A percentile compares a stretch with the other conserved stretches of the same genome.
Evolutionary conservation across 2,888 invertebrate genomes (phyloP).

Genomic region (Epirrita christyi): DNA sequence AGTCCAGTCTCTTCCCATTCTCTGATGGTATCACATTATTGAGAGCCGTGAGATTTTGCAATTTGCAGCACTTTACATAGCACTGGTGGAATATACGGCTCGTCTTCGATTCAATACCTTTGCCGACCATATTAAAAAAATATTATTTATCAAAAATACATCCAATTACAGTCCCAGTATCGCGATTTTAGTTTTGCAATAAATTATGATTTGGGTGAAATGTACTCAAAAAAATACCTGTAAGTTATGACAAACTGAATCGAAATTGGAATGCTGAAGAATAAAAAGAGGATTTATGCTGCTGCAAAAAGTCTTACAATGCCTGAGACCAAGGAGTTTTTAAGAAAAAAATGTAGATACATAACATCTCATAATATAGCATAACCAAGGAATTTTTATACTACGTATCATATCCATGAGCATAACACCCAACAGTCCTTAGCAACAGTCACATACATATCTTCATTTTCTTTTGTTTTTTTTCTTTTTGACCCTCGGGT

Average conservation of each 20-base stretch:
- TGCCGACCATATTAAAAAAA: slow-evolving; percentile 70
- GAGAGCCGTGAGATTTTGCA: slow-evolving; percentile 75
- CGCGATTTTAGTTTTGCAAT: slow-evolving; percentile 46
- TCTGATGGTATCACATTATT: slow-evolving; percentile 70
- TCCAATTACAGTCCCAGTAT: slow-evolving; percentile 48
- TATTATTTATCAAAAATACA: slow-evolving; percentile 56
- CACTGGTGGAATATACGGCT: slow-evolving; percentile 80
- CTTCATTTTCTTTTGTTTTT: too few species aligned
- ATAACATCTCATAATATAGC: too few species aligned
- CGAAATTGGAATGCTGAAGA: slow-evolving; percentile 37
- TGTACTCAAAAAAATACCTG: slow-evolving; percentile 60
- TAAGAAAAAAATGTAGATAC: too few species aligned
- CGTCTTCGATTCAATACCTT: slow-evolving; percentile 67
- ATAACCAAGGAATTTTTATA: too few species aligned
- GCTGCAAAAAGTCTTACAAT: too few species aligned
- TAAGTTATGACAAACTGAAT: slow-evolving; percentile 45
- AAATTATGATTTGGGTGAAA: slow-evolving; percentile 60
- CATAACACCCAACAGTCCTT: too few species aligned
- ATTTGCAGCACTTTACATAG: slow-evolving; percentile 79
- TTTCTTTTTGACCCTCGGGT: too few species aligned
- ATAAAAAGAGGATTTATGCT: too few species aligned
- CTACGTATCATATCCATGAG: too few species aligned
- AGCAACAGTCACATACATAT: too few species aligned
- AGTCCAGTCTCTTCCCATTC: slow-evolving; percentile 85
- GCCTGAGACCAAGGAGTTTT: too few species aligned